These are phyloP conservation scores for Axinella damicornis DNA, from an alignment of 37 sponge, comb jelly and placozoan species.

Conservation along the genomic window DNA sequence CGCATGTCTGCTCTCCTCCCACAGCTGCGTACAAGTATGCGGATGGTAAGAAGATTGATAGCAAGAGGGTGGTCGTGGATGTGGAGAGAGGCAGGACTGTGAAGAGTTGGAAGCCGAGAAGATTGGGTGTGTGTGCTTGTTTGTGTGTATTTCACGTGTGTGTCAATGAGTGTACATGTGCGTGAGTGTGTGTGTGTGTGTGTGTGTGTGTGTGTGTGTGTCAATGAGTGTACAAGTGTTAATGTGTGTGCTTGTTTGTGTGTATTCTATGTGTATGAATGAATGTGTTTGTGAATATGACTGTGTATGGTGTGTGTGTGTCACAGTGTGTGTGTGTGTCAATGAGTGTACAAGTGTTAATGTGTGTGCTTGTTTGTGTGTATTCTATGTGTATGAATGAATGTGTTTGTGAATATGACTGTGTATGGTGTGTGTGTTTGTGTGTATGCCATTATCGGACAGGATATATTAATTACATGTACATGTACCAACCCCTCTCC, in stretches of 20 bases:
- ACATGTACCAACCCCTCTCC: neutral
- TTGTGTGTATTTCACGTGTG: too few species aligned
- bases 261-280: too few species aligned
- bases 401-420: too few species aligned
- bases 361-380: neutral
- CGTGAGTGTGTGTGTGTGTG: too few species aligned
- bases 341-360: too few species aligned
- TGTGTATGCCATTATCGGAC: neutral
- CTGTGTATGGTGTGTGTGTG: neutral
- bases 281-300: too few species aligned
- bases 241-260: neutral
- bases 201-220: too few species aligned
- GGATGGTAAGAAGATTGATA: slow-evolving; percentile 98
- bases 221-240: neutral
- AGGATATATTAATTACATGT: neutral
- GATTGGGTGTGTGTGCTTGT: slow-evolving; percentile 71
- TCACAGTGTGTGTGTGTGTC: neutral
- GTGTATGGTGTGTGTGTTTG: neutral
- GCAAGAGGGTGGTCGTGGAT: slow-evolving; percentile 93
- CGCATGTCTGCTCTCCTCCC: too few species aligned
- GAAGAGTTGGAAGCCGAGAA: slow-evolving; percentile 94
- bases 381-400: too few species aligned
- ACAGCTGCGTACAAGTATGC: slow-evolving; percentile 96
- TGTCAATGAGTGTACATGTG: neutral
- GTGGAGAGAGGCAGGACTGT: slow-evolving; percentile 95